Percentiles rank a stretch among this genome's conserved stretches.
These are phyloP conservation scores for Neoaliturus tenellus DNA, from an alignment of 2,888 invertebrate species.

Conservation along the genomic window DNA sequence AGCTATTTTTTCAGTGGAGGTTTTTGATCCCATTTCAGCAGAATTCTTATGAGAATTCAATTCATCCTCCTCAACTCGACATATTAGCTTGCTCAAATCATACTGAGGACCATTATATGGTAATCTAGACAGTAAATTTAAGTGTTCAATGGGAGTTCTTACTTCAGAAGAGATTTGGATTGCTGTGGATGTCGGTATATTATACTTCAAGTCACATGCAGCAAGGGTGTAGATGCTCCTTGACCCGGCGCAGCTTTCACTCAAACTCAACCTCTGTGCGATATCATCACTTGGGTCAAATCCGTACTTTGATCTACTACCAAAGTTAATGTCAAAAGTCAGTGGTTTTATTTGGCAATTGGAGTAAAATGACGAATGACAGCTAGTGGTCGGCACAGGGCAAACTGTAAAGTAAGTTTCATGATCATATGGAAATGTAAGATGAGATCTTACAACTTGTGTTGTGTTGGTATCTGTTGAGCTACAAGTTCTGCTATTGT, in stretches of 20 bases:
- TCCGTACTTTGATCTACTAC: not conserved
- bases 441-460: slow-evolving; percentile 31
- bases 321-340: not conserved
- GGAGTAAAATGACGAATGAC: slow-evolving; percentile 26
- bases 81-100: not conserved
- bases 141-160: slow-evolving; percentile 4
- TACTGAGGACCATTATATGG: not conserved
- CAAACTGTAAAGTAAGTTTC: slow-evolving; percentile 40
- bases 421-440: slow-evolving; percentile 34
- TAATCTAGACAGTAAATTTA: not conserved
- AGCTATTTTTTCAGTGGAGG: not conserved
- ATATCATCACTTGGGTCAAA: slow-evolving; percentile 40
- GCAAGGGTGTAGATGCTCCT: slow-evolving; percentile 34
- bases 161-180: not conserved
- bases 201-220: not conserved
- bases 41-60: not conserved
- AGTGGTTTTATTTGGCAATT: slow-evolving; percentile 23
- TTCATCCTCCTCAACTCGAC: not conserved
- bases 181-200: not conserved
- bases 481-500: slow-evolving; percentile 13
- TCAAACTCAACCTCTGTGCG: slow-evolving; percentile 10
- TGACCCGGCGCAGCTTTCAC: slow-evolving; percentile 13
- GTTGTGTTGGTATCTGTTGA: slow-evolving; percentile 19
- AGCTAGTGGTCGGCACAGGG: slow-evolving; percentile 37
- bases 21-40: slow-evolving; percentile 43